Evolutionary conservation across 1,140 invertebrate genomes (phyloP), one percentile per base, ranked within the genome.

Genomic region (Halictus rubicundus): DNA sequence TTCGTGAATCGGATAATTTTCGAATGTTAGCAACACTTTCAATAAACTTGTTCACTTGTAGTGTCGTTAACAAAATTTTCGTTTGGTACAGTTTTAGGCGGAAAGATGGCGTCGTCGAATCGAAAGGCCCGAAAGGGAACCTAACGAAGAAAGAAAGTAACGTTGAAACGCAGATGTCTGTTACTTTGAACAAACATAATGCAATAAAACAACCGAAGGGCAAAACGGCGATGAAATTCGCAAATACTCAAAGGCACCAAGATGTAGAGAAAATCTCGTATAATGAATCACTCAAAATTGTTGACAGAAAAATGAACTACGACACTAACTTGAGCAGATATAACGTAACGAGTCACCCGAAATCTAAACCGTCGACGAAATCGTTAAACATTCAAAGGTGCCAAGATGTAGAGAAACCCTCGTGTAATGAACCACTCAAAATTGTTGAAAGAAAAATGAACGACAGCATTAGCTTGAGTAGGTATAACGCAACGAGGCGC

Each of bases 131-230:
- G 42, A 25, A 32, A 23, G 9, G 8, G 9, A 65, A 46, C 10
- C 2, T 23, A 6, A 7, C 14, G 12, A 72, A 42, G n/a, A 78
- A 37, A 1, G 69, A 64, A 2, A 78, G 68, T 3, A 9, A 12
- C 0, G 9, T 71, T 10, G 68, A 54, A 10, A 72, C 68, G 2
- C 68, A 64, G 61, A 72, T 71, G 39, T 54, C 59, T 7, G 1
- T 23, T 2, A 21, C n/a, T 19, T 63, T 42, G 0, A 52, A 27
- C 21, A 1, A 16, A 5, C 19, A 46, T 1, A 52, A 52, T 52
- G 0, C 25, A 2, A 10, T 69, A 52, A 46, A 19, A 2, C 39
- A 21, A 21, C 27, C 21, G 0, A 76, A 32, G 23, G 68, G 54
- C 1, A 74, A 54, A 10, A 39, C 7, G 0, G 23, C 12, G 3